Base-by-base conservation (phyloP, 2,113 vertebrate species). In the Phalacrocorax aristotelis region DNA sequence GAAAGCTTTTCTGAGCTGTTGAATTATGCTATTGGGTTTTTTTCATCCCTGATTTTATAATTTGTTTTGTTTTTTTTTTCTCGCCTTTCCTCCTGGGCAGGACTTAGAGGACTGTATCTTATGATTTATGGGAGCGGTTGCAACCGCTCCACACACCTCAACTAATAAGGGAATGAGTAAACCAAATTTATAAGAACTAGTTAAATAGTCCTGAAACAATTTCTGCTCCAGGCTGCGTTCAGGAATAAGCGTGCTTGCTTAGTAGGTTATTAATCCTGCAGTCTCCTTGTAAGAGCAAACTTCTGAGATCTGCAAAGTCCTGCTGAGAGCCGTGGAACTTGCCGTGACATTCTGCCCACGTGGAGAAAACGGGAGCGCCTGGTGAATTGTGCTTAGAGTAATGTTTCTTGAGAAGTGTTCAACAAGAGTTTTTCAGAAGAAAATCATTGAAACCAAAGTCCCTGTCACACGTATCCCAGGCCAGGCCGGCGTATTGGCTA, bases 401-500 rank as follows among this genome's bases (percentile, higher is more conserved):
- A 16, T 20, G 4, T 48, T 89, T 74, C 30, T 77, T 55, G 48
- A 40, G 38, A 58, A 32, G 16, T 62, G 30, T 71, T 94, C 25
- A 55, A 26, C 36, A 29, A 83, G 83, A 65, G 7, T 25, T 83
- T 62, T 91, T 74, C 15, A 13, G n/a, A 88, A 90, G 55, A 64
- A 78, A 83, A 20, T 49, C 0, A 12, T n/a, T 58, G 40, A 84
- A 89, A 34, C 15, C 23, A 19, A 51, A 21, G 25, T 51, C 81
- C 25, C 17, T 78, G 11, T 38, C n/a, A 32, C 2, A 7, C 0
- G 0, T 54, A 7, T 64, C 25, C 38, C 44, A 64, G 27, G 23
- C 64, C 10, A 64, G 13, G 19, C 69, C 4, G 2, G 23, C 57
- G n/a, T 65, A 30, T 30, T 71, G 38, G 55, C 14, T 30, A 22